Base-by-base conservation (phyloP, 2,888 invertebrate species). In the Didymodactylos carnosus region DNA sequence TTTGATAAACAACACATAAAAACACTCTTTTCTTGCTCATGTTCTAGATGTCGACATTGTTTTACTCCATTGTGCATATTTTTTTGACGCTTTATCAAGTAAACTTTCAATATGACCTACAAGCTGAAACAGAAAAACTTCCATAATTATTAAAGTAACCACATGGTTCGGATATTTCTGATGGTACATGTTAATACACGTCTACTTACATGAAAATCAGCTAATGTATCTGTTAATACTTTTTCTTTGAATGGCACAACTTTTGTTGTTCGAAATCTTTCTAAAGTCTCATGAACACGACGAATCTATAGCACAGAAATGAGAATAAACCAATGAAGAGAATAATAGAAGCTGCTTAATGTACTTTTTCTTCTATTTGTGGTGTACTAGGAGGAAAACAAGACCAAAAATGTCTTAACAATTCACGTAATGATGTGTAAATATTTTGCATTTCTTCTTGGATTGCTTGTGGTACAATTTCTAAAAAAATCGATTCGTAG, bases 361-460 rank as follows among this genome's bases (percentile, higher is more conserved):
- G 3, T 19, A 53, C 53, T n/a, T 62, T 62, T 62, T 62, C 62
- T 29, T 62, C 62, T 10, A 62, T 62, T 62, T 8, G 19, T 14
- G 62, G 4, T 19, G 62, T 35, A 35, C 62, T 74, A 1, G 74
- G 74, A 29, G 74, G 74, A 74, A 74, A 74, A 39, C 43, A 53
- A 13, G 62, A 41, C 41, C 71, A 69, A 71, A 62, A 74, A 23
- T 71, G 62, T 23, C 71, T 71, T 14, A 74, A 41, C 23, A 74
- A 53, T 62, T 74, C 74, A 43, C 62, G 35, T 27, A 71, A 53
- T 10, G 74, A 74, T 16, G 71, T 25, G 46, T 74, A 74, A n/a
- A 74, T 69, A 5, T 62, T 40, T 39, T 71, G 71, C 51, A 74
- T 74, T 62, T 74, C 74, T 49, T 72, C 71, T 51, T 74, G 74